Percentiles rank a stretch among this genome's conserved stretches.
Conservation (phyloP, 2,113 vertebrate species). For the Neodon shergylaensis region DNA sequence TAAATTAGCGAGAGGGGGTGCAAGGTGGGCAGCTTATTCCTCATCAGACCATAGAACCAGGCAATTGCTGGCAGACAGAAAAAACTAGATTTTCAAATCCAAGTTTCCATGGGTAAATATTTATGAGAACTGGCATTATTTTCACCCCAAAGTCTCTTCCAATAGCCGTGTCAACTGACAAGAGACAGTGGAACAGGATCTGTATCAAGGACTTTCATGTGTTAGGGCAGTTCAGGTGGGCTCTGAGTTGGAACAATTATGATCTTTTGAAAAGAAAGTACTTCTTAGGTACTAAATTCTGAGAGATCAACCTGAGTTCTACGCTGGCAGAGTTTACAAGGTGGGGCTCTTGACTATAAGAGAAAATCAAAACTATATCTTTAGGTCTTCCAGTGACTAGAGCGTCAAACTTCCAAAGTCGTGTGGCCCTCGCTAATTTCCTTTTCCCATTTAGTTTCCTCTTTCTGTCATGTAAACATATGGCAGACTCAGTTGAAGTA, state of each 20-base stretch:
- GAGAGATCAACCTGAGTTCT: not conserved
- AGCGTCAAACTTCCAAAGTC: not conserved
- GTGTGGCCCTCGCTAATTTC: not conserved
- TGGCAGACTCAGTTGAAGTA: not conserved
- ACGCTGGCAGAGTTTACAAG: not conserved
- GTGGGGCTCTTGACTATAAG: not conserved
- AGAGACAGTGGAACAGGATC: not conserved
- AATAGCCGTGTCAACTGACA: not conserved
- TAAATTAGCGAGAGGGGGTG: not conserved
- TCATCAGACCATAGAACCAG: not conserved
- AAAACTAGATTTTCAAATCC: not conserved
- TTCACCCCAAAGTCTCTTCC: not conserved
- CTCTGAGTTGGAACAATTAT: not conserved
- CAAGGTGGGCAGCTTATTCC: not conserved
- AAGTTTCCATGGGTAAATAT: not conserved
- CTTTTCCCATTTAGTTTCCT: not conserved
- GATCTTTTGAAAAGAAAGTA: not conserved
- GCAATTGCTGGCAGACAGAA: not conserved
- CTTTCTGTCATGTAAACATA: not conserved
- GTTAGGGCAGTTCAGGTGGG: not conserved
- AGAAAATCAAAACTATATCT: not conserved
- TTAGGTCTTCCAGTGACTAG: not conserved
- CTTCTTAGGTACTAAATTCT: conserved; percentile 21
- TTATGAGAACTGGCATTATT: not conserved
- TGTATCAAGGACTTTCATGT: not conserved